A percentile compares a stretch with the other conserved stretches of the same genome.
Evolutionary conservation across 2,113 vertebrate genomes (phyloP).

Genomic region (Gallinago paraguaiae): DNA sequence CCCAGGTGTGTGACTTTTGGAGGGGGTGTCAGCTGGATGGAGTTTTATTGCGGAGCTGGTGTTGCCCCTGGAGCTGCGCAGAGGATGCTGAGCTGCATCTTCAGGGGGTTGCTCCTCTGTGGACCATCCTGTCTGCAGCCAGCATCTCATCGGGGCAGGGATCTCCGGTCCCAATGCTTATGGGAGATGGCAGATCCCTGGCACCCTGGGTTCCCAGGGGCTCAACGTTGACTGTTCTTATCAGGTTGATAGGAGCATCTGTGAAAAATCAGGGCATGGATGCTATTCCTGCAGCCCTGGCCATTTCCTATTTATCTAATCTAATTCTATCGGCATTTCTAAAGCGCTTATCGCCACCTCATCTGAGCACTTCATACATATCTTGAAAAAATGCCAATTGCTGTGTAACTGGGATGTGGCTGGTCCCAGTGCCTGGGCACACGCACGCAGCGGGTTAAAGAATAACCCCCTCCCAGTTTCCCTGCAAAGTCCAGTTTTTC

Average conservation of each 20-base stretch:
- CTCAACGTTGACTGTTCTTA: rapidly evolving
- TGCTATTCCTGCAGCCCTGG: neutral
- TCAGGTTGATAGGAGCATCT: neutral
- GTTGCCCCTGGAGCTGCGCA: neutral
- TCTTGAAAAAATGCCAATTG: rapidly evolving
- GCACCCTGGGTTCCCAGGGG: neutral
- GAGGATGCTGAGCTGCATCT: neutral
- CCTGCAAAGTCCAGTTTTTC: neutral
- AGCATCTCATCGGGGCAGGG: rapidly evolving
- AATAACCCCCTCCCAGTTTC: neutral
- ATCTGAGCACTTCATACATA: neutral
- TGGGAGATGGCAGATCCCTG: neutral
- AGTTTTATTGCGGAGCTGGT: neutral
- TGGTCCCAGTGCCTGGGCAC: neutral
- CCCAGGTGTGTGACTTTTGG: neutral
- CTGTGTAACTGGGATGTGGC: neutral
- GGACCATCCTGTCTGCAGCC: neutral
- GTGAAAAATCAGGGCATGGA: conserved; percentile 29
- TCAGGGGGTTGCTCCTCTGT: neutral
- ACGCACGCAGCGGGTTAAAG: neutral
- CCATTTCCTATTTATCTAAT: conserved; percentile 18
- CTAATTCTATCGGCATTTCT: neutral
- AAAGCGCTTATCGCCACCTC: neutral
- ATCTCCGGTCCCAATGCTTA: neutral
- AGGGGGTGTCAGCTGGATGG: neutral